Evolutionary conservation across 2,888 invertebrate genomes (phyloP), one percentile per base, ranked within the genome.

Genomic region (Oxytorus armatus): DNA sequence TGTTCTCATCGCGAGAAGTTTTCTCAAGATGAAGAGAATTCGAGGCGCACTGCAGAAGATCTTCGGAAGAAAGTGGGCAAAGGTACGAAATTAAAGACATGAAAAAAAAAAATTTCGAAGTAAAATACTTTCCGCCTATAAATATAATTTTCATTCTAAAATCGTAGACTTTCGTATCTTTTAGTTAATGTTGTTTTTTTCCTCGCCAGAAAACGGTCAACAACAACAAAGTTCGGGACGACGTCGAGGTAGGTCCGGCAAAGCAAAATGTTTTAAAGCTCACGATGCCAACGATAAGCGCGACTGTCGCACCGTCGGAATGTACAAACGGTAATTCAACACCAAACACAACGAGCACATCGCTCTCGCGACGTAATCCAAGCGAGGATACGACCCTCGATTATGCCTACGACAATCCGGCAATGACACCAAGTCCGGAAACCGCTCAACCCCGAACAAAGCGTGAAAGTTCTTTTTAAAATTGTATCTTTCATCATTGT

Each of bases 351-450:
- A 93, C 95, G 57, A 95, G 95, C 85, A 96, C 96, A 3, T 94
- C 95, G 0, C 92, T 96, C 0, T 95, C 95, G 83, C 94, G 94
- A 78, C 93, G 96, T 77, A 94, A 96, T 86, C 96, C 96, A 0
- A 96, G 96, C 16, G 96, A 96, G 89, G 96, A 96, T 83, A 94
- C 95, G 0, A 95, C 96, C 0, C 92, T 95, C 47, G 96, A 96
- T 86, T 96, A 96, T 86, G 95, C 96, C 0, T 96, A 96, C 88
- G 96, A 96, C 86, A 96, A 96, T 91, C 95, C 95, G 88, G 96
- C 94, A 0, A 94, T 96, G 94, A 95, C 95, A 11, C 94, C 94
- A 0, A 94, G 94, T 1, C 94, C 94, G 2, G 90, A 90, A 53
- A 86, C 85, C 8, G 89, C 88, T 42, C 84, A 85, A 33, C 81